These are phyloP conservation scores for Eudasyphora cyanicolor DNA, from an alignment of 2,888 invertebrate species.

Conservation along the genomic window DNA sequence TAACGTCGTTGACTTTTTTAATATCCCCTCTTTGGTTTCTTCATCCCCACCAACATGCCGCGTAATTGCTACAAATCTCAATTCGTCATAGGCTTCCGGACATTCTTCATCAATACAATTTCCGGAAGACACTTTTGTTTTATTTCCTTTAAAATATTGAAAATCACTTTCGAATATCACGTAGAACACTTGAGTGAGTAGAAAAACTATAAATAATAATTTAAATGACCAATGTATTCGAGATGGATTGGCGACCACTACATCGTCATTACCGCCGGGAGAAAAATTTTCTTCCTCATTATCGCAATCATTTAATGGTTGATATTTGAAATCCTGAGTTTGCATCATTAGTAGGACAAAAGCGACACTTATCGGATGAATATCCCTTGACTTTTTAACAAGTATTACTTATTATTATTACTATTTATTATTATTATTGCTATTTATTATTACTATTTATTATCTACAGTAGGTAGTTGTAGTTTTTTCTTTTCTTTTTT, in stretches of 20 bases:
- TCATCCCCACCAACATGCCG: no score
- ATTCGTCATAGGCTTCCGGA: background rate
- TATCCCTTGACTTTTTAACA: no score
- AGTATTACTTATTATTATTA: no score
- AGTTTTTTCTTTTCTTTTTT: background rate
- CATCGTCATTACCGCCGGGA: no score
- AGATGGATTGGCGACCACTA: background rate
- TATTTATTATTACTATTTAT: no score
- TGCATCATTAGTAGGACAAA: no score
- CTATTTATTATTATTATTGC: no score
- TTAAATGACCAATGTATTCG: conserved; percentile 32
- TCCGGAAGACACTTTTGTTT: background rate
- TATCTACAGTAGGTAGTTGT: no score
- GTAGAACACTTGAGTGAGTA: conserved; percentile 47
- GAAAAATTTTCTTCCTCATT: conserved; percentile 1
- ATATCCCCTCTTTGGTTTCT: background rate
- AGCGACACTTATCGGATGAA: no score
- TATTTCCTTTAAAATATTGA: background rate
- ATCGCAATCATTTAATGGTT: conserved; percentile 41
- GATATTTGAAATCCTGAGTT: conserved; percentile 52
- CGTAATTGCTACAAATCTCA: background rate
- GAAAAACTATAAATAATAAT: conserved; percentile 45
- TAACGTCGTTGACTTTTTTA: background rate
- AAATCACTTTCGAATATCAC: conserved; percentile 12
- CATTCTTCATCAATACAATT: background rate